Evolutionary conservation across 1,140 invertebrate species (phyloP).

Genomic region (Platyura marginata): DNA sequence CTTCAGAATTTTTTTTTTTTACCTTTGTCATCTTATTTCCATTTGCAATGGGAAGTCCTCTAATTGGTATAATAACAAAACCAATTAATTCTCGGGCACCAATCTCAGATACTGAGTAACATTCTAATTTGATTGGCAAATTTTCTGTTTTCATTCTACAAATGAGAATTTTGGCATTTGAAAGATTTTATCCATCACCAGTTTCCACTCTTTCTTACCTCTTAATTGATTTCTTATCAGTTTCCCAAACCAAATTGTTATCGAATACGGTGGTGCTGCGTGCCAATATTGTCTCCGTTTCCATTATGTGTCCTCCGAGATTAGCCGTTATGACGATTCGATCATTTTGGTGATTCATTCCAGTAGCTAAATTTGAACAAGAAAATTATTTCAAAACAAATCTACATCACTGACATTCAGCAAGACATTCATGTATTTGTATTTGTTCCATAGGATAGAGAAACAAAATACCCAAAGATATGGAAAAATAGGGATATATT

Average conservation of each 20-base stretch:
- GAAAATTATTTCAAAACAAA: too few species aligned
- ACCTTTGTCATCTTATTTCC: too few species aligned
- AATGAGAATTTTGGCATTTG: not conserved
- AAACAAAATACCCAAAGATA: too few species aligned
- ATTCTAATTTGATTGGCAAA: constrained; percentile 2
- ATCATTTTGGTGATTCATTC: constrained; percentile 6
- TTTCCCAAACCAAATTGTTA: constrained; percentile 11
- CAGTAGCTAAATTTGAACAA: too few species aligned
- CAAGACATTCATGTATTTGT: too few species aligned
- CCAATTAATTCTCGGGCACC: not conserved
- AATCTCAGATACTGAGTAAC: not conserved
- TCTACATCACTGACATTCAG: too few species aligned
- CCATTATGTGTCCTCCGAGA: constrained; percentile 7
- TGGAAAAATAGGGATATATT: too few species aligned
- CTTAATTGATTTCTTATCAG: constrained; percentile 9
- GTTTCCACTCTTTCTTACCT: constrained; percentile 5
- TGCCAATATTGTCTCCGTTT: constrained; percentile 7
- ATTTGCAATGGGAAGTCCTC: not conserved
- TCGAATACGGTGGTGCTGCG: constrained; percentile 6
- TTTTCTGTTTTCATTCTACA: constrained; percentile 4
- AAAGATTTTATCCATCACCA: too few species aligned
- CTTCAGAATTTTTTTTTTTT: too few species aligned
- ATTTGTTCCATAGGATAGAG: too few species aligned
- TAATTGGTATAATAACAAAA: constrained; percentile 2
- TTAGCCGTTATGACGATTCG: constrained; percentile 6